Conservation (phyloP, 2,888 invertebrate species). For the Parochlus steinenii region DNA sequence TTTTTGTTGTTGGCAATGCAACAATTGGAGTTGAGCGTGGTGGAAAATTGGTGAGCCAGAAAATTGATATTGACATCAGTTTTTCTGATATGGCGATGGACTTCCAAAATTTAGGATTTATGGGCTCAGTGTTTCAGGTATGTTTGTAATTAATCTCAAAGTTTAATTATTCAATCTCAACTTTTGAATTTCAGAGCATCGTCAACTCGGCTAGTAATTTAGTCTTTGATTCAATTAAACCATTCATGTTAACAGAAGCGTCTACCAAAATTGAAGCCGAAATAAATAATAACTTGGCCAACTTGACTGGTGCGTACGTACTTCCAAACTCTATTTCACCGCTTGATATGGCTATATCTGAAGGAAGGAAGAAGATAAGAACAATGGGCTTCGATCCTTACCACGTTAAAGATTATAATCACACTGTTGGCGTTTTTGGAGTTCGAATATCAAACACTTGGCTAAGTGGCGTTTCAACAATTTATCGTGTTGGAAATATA, state of each 20-base stretch:
- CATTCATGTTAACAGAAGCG: slow-evolving; percentile 60
- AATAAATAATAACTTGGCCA: slow-evolving; percentile 55
- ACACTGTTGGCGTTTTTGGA: slow-evolving; percentile 50
- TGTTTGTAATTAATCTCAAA: neutral
- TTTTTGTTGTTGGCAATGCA: slow-evolving; percentile 50
- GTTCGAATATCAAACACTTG: slow-evolving; percentile 57
- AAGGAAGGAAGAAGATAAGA: slow-evolving; percentile 51
- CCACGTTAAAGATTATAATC: slow-evolving; percentile 52
- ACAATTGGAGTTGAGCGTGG: slow-evolving; percentile 53
- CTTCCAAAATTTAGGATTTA: slow-evolving; percentile 65
- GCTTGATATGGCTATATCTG: slow-evolving; percentile 64
- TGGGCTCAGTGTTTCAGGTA: slow-evolving; percentile 52
- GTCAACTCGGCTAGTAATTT: slow-evolving; percentile 58
- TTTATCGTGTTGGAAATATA: slow-evolving; percentile 68
- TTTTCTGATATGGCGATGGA: slow-evolving; percentile 62
- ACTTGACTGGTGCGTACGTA: slow-evolving; percentile 47
- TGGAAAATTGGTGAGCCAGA: slow-evolving; percentile 59
- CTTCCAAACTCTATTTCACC: slow-evolving; percentile 72
- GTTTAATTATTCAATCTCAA: neutral
- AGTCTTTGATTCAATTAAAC: slow-evolving; percentile 74
- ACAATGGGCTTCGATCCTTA: slow-evolving; percentile 54
- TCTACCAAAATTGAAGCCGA: slow-evolving; percentile 55
- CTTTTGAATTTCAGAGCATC: slow-evolving; percentile 37
- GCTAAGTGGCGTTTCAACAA: slow-evolving; percentile 61
- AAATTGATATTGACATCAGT: slow-evolving; percentile 61